Evolutionary conservation across 2,113 vertebrate genomes (phyloP).

Genomic region (Pongo pygmaeus): DNA sequence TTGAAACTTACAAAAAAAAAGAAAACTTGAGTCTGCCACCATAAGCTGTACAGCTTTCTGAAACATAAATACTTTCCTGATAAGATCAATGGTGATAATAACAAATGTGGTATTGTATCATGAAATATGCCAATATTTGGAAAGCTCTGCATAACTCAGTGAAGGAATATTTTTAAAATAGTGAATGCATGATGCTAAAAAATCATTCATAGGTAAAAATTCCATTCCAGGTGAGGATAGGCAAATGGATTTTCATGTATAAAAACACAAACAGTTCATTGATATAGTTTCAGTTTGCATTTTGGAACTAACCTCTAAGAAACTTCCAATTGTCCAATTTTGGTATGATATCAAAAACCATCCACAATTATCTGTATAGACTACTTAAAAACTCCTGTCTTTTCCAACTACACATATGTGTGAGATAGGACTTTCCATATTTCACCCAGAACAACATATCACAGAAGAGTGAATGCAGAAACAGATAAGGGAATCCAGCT

Average conservation of each 20-base stretch:
- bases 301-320: not conserved
- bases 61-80: slow-evolving; percentile 1
- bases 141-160: not conserved
- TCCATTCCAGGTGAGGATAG: not conserved
- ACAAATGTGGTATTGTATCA: slow-evolving; percentile 1
- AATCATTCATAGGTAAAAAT: not conserved
- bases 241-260: not conserved
- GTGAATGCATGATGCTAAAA: not conserved
- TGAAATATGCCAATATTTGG: slow-evolving; percentile 41
- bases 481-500: not conserved
- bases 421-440: not conserved
- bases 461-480: not conserved
- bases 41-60: slow-evolving; percentile 40
- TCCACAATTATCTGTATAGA: not conserved
- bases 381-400: not conserved
- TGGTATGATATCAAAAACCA: slow-evolving; percentile 20
- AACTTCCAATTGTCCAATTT: not conserved
- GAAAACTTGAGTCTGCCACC: not conserved
- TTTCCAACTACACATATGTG: not conserved
- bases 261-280: not conserved
- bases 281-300: not conserved
- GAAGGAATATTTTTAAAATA: slow-evolving; percentile 37
- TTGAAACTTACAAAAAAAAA: slow-evolving; percentile 76
- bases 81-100: slow-evolving; percentile 17
- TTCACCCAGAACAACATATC: not conserved